phyloP scores from a whole-genome alignment of 1,140 invertebrate species.

The Anastatus disparis region DNA sequence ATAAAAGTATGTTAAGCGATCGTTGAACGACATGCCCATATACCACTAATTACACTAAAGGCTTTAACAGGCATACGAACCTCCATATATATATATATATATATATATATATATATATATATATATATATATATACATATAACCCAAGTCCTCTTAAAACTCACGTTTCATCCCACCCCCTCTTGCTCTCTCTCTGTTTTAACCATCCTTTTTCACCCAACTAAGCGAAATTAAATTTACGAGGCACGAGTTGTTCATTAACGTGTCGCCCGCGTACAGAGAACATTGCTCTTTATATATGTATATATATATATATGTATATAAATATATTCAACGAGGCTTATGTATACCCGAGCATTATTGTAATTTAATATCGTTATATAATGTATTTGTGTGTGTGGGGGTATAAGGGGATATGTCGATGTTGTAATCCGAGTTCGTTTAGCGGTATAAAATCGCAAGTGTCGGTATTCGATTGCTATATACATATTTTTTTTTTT shows the following conservation, averaged over 20 bases:
- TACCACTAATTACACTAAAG: not conserved
- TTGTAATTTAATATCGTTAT: constrained; percentile 33
- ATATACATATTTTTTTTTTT: no score
- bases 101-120: no score
- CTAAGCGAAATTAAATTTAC: constrained; percentile 27
- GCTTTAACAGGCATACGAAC: no score
- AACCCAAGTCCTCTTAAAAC: no score
- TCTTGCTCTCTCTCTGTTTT: constrained; percentile 9
- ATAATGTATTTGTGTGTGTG: not conserved
- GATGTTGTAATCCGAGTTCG: constrained; percentile 10
- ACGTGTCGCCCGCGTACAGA: constrained; percentile 18
- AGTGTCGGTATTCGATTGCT: constrained; percentile 12
- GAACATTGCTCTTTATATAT: no score
- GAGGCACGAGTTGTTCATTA: constrained; percentile 30
- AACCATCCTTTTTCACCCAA: not conserved
- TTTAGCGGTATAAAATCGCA: constrained; percentile 7
- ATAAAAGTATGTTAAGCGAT: not conserved
- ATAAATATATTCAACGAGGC: not conserved
- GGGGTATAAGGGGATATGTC: no score
- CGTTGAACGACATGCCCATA: not conserved
- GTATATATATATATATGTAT: no score
- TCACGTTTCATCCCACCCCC: no score
- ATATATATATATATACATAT: no score
- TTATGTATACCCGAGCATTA: not conserved
- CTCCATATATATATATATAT: no score